Base-by-base conservation (phyloP, 2,888 invertebrate species). In the Clanis bilineata region DNA sequence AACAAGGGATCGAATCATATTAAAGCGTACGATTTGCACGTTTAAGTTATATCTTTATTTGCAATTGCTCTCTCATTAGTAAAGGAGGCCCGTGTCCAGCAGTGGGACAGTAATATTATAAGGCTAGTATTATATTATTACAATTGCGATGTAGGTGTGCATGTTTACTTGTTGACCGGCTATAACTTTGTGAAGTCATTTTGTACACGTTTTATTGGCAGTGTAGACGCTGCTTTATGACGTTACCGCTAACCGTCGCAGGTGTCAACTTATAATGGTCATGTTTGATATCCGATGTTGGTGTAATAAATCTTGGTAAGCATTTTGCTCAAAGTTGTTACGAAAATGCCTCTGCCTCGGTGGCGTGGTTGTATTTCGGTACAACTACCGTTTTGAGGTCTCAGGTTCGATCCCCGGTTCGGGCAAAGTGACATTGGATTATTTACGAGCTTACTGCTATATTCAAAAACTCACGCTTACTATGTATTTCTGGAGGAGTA, bases 181-280 rank as follows among this genome's bases (percentile, higher is more conserved):
- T 62, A 64, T 64, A 60, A 59, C 62, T 60, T 56, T 56, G 22
- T 15, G 45, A 38, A 36, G 63, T 57, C 58, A 62, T 62, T 64
- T 60, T 62, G 67, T 64, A 44, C 44, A 39, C 38, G 57, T 58
- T 67, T 67, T 67, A 62, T 62, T 57, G 15, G 47, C 7, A 32
- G 23, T 47, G 45, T 56, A 21, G 44, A 59, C 47, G 21, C 15
- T n/a, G 9, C 38, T 56, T 56, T 57, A 43, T 55, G 38, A n/a
- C 28, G 43, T 57, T 57, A 10, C 39, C 43, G 41, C 25, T 57
- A 12, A 18, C 25, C 15, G 56, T 10, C 41, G 43, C 56, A 57
- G 56, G 56, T 57, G 56, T 57, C 56, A 57, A 25, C 10, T 18
- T 57, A 57, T 43, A 57, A 57, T 43, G 56, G 56, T 10, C 51